phyloP scores from a whole-genome alignment of 2,797 vertebrate species.

The Alosa sapidissima region DNA sequence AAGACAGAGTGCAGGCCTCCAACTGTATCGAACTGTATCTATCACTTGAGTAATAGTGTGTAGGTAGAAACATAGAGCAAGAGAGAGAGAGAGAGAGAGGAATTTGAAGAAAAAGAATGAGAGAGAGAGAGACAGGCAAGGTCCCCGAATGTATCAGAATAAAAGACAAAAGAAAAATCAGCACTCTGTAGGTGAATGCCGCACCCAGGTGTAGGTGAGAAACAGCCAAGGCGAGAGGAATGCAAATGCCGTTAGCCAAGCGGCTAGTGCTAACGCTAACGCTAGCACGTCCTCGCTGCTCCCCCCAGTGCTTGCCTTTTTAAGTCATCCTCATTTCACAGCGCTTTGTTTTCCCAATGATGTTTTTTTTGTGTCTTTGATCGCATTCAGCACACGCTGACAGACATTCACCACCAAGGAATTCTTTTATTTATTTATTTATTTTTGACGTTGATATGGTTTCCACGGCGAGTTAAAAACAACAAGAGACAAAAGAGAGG shows the following conservation, averaged over 20 bases:
- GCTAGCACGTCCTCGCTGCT: background rate
- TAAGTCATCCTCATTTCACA: constrained; percentile 12
- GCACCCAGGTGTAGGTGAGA: background rate
- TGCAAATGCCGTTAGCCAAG: background rate
- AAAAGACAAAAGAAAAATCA: background rate
- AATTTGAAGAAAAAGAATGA: background rate
- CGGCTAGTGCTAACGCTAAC: background rate
- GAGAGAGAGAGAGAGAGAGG: background rate
- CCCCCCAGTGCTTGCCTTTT: background rate
- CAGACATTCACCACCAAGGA: constrained; percentile 7
- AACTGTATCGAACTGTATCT: background rate
- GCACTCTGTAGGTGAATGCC: background rate
- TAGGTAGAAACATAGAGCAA: background rate
- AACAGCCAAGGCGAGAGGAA: background rate
- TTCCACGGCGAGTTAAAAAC: background rate
- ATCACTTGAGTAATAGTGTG: background rate
- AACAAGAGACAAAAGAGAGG: background rate
- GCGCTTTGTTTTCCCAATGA: background rate
- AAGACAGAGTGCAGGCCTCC: background rate
- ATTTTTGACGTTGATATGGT: constrained; percentile 13
- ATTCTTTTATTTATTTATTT: background rate
- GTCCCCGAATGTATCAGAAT: background rate
- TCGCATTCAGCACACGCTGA: constrained; percentile 17
- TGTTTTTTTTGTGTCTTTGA: background rate
- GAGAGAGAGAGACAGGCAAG: background rate